Evolutionary conservation across 2,113 vertebrate genomes (phyloP).

Genomic region (Xenus cinereus): DNA sequence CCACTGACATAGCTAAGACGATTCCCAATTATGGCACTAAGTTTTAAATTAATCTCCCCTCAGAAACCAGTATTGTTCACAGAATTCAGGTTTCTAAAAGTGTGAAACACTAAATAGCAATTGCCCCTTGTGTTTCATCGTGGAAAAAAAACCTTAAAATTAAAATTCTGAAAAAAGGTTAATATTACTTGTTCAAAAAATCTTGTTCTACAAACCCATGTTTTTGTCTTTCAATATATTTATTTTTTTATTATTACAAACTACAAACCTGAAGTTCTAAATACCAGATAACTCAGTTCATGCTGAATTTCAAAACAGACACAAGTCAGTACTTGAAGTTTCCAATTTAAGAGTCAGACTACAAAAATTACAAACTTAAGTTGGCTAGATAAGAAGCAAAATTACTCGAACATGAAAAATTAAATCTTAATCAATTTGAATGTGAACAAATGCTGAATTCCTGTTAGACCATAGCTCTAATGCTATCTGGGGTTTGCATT

Average conservation of each 20-base stretch:
- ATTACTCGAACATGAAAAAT: background rate
- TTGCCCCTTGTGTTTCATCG: background rate
- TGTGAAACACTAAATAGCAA: background rate
- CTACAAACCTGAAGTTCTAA: background rate
- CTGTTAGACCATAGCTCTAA: background rate
- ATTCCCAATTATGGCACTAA: background rate
- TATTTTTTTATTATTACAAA: background rate
- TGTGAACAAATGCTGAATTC: background rate
- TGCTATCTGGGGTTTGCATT: background rate
- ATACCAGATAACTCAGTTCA: background rate
- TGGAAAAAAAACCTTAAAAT: background rate
- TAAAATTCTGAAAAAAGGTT: background rate
- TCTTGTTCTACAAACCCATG: accelerated
- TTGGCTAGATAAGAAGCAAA: background rate
- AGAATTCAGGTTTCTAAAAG: background rate
- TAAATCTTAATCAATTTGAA: background rate
- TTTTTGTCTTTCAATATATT: background rate
- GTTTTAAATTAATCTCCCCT: background rate
- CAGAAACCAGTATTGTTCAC: background rate
- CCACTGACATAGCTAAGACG: background rate
- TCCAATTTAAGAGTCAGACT: background rate
- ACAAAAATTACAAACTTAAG: background rate
- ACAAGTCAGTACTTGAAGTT: background rate
- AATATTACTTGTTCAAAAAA: background rate
- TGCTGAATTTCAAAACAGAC: background rate